Evolutionary conservation across 2,888 invertebrate species (phyloP).

Genomic region (Pteria penguin): DNA sequence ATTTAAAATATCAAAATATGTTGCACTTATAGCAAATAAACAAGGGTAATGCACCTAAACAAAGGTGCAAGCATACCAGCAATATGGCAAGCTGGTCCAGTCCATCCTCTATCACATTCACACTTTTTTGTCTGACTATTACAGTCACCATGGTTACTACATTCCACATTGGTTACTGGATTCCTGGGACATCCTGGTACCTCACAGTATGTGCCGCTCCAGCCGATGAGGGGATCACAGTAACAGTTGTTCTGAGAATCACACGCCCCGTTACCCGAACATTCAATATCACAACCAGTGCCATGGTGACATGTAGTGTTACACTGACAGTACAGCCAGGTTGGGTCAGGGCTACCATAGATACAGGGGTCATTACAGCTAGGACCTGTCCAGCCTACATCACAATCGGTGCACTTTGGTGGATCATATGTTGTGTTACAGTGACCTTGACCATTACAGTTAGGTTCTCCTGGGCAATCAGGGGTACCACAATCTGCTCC

Average conservation of each 20-base stretch:
- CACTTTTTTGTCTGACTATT: conserved; percentile 61
- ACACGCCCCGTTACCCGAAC: conserved; percentile 65
- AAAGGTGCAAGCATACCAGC: no score
- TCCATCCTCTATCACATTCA: conserved; percentile 64
- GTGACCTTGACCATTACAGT: conserved; percentile 58
- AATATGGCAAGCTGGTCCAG: conserved; percentile 58
- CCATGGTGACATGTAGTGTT: conserved; percentile 66
- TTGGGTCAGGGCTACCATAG: conserved; percentile 52
- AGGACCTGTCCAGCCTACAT: conserved; percentile 63
- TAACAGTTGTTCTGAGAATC: conserved; percentile 51
- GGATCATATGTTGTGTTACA: conserved; percentile 59
- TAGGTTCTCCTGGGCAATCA: conserved; percentile 63
- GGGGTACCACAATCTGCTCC: conserved; percentile 64
- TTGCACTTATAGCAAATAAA: no score
- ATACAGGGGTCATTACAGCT: conserved; percentile 69
- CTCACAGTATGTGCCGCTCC: conserved; percentile 66
- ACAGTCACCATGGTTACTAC: conserved; percentile 66
- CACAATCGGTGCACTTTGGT: conserved; percentile 61
- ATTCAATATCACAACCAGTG: conserved; percentile 64
- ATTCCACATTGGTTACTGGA: conserved; percentile 55
- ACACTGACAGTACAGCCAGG: conserved; percentile 58
- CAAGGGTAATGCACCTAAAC: no score
- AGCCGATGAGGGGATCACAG: conserved; percentile 64
- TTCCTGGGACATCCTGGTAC: conserved; percentile 66
- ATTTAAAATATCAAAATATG: no score